Conservation (phyloP, 1,140 invertebrate species). For the Conus ventricosus region DNA sequence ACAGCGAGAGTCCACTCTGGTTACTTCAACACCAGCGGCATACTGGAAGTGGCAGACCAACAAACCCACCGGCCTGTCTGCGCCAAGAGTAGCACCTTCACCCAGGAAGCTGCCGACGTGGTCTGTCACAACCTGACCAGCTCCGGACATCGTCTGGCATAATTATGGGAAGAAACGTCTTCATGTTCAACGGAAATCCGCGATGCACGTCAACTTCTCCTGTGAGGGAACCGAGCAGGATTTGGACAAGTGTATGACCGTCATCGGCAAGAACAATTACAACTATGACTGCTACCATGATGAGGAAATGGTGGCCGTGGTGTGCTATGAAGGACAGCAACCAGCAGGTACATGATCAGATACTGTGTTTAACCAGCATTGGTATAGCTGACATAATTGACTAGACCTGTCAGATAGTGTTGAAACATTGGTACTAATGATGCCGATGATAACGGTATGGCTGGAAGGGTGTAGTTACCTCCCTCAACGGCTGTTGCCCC, state of each 20-base stretch:
- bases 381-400: too few relatives aligned
- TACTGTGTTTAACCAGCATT: too few relatives aligned
- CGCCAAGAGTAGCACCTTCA: neutral
- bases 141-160: neutral
- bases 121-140: neutral
- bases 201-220: neutral
- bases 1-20: conserved; percentile 1
- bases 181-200: neutral
- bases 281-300: neutral
- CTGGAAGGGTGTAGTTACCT: too few relatives aligned
- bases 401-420: too few relatives aligned
- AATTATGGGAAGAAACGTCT: neutral
- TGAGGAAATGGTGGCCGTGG: neutral
- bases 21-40: conserved; percentile 20
- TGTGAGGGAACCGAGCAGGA: conserved; percentile 6
- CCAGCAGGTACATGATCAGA: neutral
- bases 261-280: too few relatives aligned
- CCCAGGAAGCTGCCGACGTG: neutral
- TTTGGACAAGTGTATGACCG: neutral
- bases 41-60: neutral
- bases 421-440: too few relatives aligned
- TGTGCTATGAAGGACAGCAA: neutral
- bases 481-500: too few relatives aligned
- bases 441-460: too few relatives aligned
- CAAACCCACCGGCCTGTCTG: neutral